Evolutionary conservation across 1,140 invertebrate species (phyloP).

Genomic region (Kradibia gibbosae): DNA sequence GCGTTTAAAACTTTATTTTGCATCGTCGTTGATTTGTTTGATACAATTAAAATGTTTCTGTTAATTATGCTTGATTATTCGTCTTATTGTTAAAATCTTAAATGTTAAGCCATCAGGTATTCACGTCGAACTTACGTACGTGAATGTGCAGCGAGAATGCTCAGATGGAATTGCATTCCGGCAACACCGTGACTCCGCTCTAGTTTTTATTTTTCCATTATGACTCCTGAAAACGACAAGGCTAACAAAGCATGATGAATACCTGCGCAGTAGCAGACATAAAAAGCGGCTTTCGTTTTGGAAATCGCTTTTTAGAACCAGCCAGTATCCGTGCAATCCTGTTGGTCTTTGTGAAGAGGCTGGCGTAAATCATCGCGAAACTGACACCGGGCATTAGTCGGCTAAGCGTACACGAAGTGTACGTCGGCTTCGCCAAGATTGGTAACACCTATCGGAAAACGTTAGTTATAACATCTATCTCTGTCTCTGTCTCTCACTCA

Average conservation of each 20-base stretch:
- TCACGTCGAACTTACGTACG: not conserved
- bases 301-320: constrained; percentile 85
- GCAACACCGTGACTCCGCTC: not conserved
- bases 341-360: constrained; percentile 89
- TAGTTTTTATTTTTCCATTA: constrained; percentile 11
- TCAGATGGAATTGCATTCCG: not conserved
- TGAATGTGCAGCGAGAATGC: not conserved
- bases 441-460: constrained; percentile 73
- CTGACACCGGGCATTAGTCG: constrained; percentile 83
- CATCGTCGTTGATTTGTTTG: too few relatives aligned
- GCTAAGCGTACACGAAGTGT: constrained; percentile 79
- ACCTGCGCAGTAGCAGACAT: constrained; percentile 75
- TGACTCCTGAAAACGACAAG: not conserved
- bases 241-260: constrained; percentile 33
- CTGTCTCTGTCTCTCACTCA: not conserved
- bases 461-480: not conserved
- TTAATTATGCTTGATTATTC: too few relatives aligned
- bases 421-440: constrained; percentile 81
- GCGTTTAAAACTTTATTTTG: too few relatives aligned
- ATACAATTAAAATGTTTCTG: too few relatives aligned
- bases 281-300: constrained; percentile 83
- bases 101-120: not conserved
- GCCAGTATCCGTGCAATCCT: constrained; percentile 88
- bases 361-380: constrained; percentile 88
- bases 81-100: not conserved